Base-by-base conservation (phyloP, 1,140 invertebrate species). In the Pygmarrhopalites habei region DNA sequence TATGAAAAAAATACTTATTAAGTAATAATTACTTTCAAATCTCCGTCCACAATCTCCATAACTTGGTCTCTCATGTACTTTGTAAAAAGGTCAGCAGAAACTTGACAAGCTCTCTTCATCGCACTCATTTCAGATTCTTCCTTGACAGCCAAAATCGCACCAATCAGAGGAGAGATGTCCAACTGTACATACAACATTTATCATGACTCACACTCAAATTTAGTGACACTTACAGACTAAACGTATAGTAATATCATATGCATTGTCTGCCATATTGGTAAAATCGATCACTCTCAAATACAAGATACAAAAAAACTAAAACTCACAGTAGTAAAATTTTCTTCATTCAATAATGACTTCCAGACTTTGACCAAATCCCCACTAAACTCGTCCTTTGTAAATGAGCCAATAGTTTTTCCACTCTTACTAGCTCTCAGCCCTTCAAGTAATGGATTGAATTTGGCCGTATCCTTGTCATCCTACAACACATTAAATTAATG, bases 11-110 rank as follows among this genome's bases (percentile, higher is more conserved):
- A 10, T 10, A 17, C 41, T 19, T 19, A 57, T 14, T 56, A 29
- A n/a, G 30, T 23, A 57, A 51, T 46, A 44, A 32, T 73, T 79
- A 92, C 90, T 78, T 88, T 89, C 75, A 81, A 82, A 74, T 98
- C 95, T 7, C 89, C 87, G 82, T 99, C 96, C 73, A 99, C 95
- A 70, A 98, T 94, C 75, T 97, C 93, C 86, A 98, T 96, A 60
- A 99, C 91, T 77, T 98, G 91, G 78, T 96, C 91, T 77, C 94
- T 94, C 7, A 99, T 81, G 79, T 95, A 96, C 74, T 98, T 98
- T 28, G 85, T 90, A 75, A 95, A 99, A 3, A 99, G 84, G 79
- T 98, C 95, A 51, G 90, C 87, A 28, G 94, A 92, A 5, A 95
- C 89, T 71, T 90, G 78, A 71, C 87, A 92, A 0, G 97, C 94